Percentiles rank a stretch among this genome's conserved stretches.
Evolutionary conservation across 2,797 vertebrate genomes (phyloP).

Genomic region (Parauchenoglanis punctatus): DNA sequence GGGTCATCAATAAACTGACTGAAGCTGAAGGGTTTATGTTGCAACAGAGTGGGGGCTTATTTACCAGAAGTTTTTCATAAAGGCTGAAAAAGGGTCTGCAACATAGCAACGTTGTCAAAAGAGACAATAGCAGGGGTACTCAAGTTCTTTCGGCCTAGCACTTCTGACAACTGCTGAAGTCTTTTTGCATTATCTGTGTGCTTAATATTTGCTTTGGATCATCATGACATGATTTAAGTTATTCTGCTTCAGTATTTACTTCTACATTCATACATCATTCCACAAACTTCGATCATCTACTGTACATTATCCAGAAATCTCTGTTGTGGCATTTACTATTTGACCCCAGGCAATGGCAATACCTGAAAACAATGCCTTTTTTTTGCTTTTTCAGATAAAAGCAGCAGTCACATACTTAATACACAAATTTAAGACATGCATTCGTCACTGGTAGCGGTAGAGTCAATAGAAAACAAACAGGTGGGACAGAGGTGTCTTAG

Average conservation of each 20-base stretch:
- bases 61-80: slow-evolving; percentile 59
- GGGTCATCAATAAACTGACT: slow-evolving; percentile 71
- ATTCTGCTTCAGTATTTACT: not conserved
- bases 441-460: not conserved
- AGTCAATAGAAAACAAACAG: not conserved
- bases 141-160: slow-evolving; percentile 32
- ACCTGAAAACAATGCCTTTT: not conserved
- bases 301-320: not conserved
- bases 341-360: too few species aligned
- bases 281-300: not conserved
- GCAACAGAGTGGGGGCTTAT: slow-evolving; percentile 56
- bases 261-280: not conserved
- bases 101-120: slow-evolving; percentile 30
- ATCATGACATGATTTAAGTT: slow-evolving; percentile 23
- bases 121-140: slow-evolving; percentile 31
- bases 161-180: slow-evolving; percentile 30
- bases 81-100: slow-evolving; percentile 26
- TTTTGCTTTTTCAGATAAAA: not conserved
- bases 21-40: slow-evolving; percentile 69
- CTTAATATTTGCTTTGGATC: slow-evolving; percentile 52
- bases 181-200: slow-evolving; percentile 33
- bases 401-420: not conserved
- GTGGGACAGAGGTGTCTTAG: not conserved
- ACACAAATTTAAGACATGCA: not conserved
- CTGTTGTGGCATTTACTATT: not conserved